These are phyloP conservation scores for Chaenodraco wilsoni DNA, from an alignment of 2,797 vertebrate species.

Conservation along the genomic window DNA sequence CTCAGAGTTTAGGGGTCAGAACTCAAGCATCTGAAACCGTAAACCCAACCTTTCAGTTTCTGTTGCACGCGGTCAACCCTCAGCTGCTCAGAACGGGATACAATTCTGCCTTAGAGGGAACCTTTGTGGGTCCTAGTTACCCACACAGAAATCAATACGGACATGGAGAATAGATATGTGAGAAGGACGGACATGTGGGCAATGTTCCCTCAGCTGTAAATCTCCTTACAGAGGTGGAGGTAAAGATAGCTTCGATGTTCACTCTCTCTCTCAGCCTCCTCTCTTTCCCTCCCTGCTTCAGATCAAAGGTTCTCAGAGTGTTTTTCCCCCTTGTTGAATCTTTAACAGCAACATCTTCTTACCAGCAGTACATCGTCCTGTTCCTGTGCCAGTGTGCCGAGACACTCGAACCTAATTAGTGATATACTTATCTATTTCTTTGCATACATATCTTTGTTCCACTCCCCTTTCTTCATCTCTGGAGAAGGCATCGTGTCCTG, in stretches of 20 bases:
- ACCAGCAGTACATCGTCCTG: slow-evolving; percentile 15
- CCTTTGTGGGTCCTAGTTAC: slow-evolving; percentile 45
- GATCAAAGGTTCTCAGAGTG: slow-evolving; percentile 21
- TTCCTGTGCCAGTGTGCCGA: slow-evolving; percentile 13
- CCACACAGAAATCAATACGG: slow-evolving; percentile 71
- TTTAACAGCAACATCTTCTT: background rate
- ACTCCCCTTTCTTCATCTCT: slow-evolving; percentile 16
- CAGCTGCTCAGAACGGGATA: slow-evolving; percentile 28
- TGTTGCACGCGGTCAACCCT: slow-evolving; percentile 7
- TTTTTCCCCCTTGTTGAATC: slow-evolving; percentile 21
- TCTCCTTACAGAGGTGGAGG: slow-evolving; percentile 39
- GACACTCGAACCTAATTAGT: slow-evolving; percentile 33
- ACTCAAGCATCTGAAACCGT: slow-evolving; percentile 7
- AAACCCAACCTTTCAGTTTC: slow-evolving; percentile 23
- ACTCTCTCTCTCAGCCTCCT: background rate
- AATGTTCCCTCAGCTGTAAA: slow-evolving; percentile 40
- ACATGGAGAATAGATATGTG: slow-evolving; percentile 44
- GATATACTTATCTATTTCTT: slow-evolving; percentile 44
- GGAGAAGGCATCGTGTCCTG: slow-evolving; percentile 25
- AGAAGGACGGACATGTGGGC: slow-evolving; percentile 45
- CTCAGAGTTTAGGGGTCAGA: slow-evolving; percentile 16
- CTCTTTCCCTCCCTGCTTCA: background rate
- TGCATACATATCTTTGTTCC: slow-evolving; percentile 43
- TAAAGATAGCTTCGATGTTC: slow-evolving; percentile 21
- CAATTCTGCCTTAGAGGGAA: slow-evolving; percentile 34